Percentiles rank a stretch among this genome's conserved stretches.
phyloP scores from a whole-genome alignment of 1,140 invertebrate species.

The Tenebrio molitor region DNA sequence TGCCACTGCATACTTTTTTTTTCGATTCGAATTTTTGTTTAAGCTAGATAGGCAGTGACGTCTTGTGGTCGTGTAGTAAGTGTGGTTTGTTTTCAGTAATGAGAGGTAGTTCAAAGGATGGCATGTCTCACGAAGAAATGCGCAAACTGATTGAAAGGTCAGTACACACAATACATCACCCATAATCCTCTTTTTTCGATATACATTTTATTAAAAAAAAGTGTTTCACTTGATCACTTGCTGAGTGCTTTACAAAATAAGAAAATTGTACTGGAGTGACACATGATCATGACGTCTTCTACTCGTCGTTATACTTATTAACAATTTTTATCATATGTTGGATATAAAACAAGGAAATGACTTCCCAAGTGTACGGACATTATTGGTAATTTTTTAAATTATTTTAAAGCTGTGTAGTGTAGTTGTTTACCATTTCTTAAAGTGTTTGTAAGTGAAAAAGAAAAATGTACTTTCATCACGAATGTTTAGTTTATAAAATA shows the following conservation, averaged over 20 bases:
- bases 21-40: constrained; percentile 52
- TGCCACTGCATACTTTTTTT: constrained; percentile 41
- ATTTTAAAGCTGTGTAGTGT: too few relatives aligned
- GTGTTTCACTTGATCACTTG: background rate
- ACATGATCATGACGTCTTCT: background rate
- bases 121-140: constrained; percentile 94
- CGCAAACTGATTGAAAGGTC: constrained; percentile 96
- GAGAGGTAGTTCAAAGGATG: constrained; percentile 83
- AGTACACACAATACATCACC: constrained; percentile 68
- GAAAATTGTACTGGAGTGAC: constrained; percentile 15
- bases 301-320: too few relatives aligned
- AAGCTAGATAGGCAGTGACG: constrained; percentile 61
- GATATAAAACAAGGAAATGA: too few relatives aligned
- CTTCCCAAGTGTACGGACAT: too few relatives aligned
- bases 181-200: background rate
- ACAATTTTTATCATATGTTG: too few relatives aligned
- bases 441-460: too few relatives aligned
- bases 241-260: too few relatives aligned
- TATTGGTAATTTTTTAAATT: too few relatives aligned
- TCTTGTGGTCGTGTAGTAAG: constrained; percentile 66
- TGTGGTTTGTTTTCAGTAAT: constrained; percentile 80
- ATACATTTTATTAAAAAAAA: background rate
- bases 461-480: too few relatives aligned
- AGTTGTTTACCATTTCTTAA: too few relatives aligned
- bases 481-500: too few relatives aligned